Evolutionary conservation across 2,888 invertebrate species (phyloP).

Genomic region (Octodonta nipae): DNA sequence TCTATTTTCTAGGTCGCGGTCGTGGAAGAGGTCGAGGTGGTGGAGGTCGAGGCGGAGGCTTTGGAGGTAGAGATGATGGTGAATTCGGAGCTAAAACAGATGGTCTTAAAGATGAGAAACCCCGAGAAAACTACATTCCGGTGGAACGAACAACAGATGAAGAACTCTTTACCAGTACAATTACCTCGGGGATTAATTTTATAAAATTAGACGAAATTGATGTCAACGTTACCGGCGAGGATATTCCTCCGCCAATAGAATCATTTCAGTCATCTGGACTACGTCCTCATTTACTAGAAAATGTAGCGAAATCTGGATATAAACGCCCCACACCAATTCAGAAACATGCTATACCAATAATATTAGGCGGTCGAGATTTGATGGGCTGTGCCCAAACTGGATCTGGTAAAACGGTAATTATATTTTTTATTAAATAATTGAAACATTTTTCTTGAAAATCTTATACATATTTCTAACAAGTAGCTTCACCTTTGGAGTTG

Average conservation of each 20-base stretch:
- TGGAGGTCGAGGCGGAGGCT: slow-evolving; percentile 17
- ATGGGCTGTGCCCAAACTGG: slow-evolving; percentile 99
- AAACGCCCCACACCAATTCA: slow-evolving; percentile 86
- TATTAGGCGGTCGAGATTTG: slow-evolving; percentile 67
- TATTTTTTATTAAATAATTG: background rate
- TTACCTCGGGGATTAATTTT: slow-evolving; percentile 56
- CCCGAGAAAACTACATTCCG: slow-evolving; percentile 55
- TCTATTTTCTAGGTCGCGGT: too few species aligned
- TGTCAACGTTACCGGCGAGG: slow-evolving; percentile 63
- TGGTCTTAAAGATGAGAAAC: slow-evolving; percentile 25
- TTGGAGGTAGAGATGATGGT: slow-evolving; percentile 25
- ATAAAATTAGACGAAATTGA: slow-evolving; percentile 78
- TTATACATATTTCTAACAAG: too few species aligned
- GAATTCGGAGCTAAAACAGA: slow-evolving; percentile 19
- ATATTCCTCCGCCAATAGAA: slow-evolving; percentile 47
- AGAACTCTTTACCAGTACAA: slow-evolving; percentile 47
- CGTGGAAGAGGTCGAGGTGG: slow-evolving; percentile 17
- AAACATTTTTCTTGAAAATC: too few species aligned
- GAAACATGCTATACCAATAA: slow-evolving; percentile 76
- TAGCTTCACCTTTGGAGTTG: too few species aligned
- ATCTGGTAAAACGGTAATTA: slow-evolving; percentile 79
- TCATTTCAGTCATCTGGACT: slow-evolving; percentile 62
- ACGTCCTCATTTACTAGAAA: slow-evolving; percentile 54
- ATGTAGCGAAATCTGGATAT: slow-evolving; percentile 69
- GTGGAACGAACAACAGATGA: slow-evolving; percentile 60